These are phyloP conservation scores for Salvelinus fontinalis DNA, from an alignment of 2,113 vertebrate species.

Conservation along the genomic window DNA sequence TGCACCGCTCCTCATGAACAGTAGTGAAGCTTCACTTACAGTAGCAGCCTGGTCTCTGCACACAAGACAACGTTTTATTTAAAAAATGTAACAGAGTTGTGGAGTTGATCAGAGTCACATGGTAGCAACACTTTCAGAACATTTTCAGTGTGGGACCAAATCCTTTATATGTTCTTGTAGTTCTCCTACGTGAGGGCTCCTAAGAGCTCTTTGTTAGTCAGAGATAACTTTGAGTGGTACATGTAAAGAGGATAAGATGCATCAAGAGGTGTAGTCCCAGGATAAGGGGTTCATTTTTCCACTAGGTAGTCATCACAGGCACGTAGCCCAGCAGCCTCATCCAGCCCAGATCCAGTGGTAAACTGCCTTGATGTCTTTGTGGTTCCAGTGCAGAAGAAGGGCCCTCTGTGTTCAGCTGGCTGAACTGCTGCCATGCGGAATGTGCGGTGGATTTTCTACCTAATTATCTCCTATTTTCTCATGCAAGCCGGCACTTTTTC, in stretches of 20 bases:
- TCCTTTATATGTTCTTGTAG: background rate
- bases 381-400: slow-evolving; percentile 44
- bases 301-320: slow-evolving; percentile 25
- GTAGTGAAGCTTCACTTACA: background rate
- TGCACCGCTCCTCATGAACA: slow-evolving; percentile 3
- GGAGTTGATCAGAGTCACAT: background rate
- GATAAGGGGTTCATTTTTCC: slow-evolving; percentile 31
- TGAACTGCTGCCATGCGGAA: slow-evolving; percentile 44
- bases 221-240: background rate
- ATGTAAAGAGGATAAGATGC: background rate
- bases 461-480: slow-evolving; percentile 58
- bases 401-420: slow-evolving; percentile 45
- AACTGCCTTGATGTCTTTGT: slow-evolving; percentile 41
- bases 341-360: slow-evolving; percentile 17
- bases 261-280: background rate
- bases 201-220: background rate
- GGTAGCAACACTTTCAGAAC: background rate
- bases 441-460: slow-evolving; percentile 55
- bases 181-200: background rate
- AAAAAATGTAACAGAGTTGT: background rate
- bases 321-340: slow-evolving; percentile 1
- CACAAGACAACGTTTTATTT: background rate
- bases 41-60: background rate
- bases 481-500: slow-evolving; percentile 26
- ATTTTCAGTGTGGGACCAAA: background rate